Evolutionary conservation across 1,140 invertebrate species (phyloP).

Genomic region (Dolichoris vasculosae): DNA sequence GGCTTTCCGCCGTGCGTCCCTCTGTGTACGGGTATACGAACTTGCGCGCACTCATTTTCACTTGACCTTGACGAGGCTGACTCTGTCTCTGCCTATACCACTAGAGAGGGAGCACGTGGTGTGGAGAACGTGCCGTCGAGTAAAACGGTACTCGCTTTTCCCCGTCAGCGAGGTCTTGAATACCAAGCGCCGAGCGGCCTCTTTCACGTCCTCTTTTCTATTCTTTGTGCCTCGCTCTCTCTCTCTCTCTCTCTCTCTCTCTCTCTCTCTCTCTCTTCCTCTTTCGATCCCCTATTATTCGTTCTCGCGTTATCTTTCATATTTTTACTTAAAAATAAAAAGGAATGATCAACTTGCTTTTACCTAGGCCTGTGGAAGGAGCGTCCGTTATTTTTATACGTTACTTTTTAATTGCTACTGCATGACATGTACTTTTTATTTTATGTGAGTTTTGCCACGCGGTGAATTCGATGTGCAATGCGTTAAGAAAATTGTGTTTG

Average conservation of each 20-base stretch:
- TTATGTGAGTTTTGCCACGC: not conserved
- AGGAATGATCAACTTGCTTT: not conserved
- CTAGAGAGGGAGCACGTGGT: constrained; percentile 8
- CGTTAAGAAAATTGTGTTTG: not conserved
- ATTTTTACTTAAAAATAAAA: not conserved
- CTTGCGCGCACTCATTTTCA: constrained; percentile 45
- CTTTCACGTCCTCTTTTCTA: not conserved
- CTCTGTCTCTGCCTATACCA: constrained; percentile 37
- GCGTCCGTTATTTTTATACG: not conserved
- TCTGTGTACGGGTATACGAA: not conserved
- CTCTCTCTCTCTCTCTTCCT: not conserved
- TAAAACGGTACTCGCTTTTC: constrained; percentile 13
- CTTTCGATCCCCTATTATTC: not conserved
- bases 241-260: not conserved
- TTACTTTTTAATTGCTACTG: constrained; percentile 38
- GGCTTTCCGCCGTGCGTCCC: not conserved
- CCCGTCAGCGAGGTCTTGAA: constrained; percentile 13
- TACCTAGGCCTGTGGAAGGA: not conserved
- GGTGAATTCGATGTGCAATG: not conserved
- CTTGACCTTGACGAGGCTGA: constrained; percentile 48
- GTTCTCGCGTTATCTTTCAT: not conserved
- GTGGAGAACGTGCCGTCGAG: constrained; percentile 22
- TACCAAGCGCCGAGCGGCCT: not conserved
- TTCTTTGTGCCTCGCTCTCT: not conserved
- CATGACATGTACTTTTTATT: constrained; percentile 31